Base-by-base conservation (phyloP, 2,797 vertebrate species). In the Helostoma temminkii region DNA sequence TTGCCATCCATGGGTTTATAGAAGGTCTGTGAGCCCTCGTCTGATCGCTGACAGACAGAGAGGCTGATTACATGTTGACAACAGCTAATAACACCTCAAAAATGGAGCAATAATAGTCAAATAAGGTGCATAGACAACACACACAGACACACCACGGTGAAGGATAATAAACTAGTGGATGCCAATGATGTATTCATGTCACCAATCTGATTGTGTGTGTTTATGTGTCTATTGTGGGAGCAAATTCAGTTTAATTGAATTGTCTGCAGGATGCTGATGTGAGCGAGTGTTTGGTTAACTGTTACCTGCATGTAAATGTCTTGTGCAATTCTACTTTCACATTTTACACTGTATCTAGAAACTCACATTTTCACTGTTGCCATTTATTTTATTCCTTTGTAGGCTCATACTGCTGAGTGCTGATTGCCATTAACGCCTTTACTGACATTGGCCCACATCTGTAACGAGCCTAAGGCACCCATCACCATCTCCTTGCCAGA, bases 211-310 rank as follows among this genome's bases (percentile, higher is more conserved):
- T 12, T 28, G 24, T 55, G 22, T 64, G n/a, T n/a, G 19, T 46
- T 39, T 57, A 37, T 25, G 52, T 65, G 78, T 84, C 36, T 45
- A 21, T 46, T 67, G 70, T 28, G 11, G 59, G 60, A 28, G 54
- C 63, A 83, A 83, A 89, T 84, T 55, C 55, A 85, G 86, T 73
- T 64, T 84, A 88, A 92, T 82, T 89, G 78, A 89, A 89, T 81
- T 52, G 54, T 89, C 86, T 74, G 60, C 34, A 34, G 55, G 62
- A 46, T 74, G 80, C 72, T 63, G 64, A 73, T 19, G 46, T n/a
- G 56, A 81, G 52, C 24, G 9, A 45, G 49, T 48, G 63, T 77
- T 80, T 41, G 57, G 45, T 62, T 61, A 78, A 73, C 50, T 64
- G 67, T 80, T 63, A 55, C 71, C 79, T 76, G 65, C 57, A 50